These are phyloP conservation scores for Dendrocincla fuliginosa DNA, from an alignment of 2,797 vertebrate species.

Conservation along the genomic window DNA sequence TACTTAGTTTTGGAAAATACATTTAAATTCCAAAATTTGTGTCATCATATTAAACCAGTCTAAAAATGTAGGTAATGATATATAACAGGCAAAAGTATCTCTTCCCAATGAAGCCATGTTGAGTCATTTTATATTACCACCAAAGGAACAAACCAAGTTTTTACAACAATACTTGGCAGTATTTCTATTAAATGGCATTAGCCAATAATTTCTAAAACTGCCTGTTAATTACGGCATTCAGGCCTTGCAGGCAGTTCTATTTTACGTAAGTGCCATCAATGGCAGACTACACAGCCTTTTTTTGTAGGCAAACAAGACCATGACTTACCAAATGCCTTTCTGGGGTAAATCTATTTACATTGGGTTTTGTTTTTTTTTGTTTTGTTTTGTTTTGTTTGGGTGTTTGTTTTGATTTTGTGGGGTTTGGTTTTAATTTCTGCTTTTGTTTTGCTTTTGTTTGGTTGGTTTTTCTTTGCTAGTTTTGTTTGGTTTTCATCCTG, in stretches of 20 bases:
- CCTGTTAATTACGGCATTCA: constrained; percentile 23
- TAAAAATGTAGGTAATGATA: background rate
- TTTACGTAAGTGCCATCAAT: background rate
- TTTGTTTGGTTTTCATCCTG: background rate
- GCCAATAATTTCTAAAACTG: constrained; percentile 38
- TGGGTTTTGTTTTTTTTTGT: background rate
- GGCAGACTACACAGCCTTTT: background rate
- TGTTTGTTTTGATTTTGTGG: background rate
- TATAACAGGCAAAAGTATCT: background rate
- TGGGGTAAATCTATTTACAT: background rate
- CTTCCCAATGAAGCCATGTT: background rate
- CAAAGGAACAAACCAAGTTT: background rate
- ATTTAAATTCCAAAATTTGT: background rate
- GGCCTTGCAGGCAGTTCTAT: constrained; percentile 32
- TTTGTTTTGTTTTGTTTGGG: background rate
- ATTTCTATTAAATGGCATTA: constrained; percentile 46
- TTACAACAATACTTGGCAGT: constrained; percentile 26
- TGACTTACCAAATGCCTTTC: background rate
- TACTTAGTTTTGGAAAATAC: background rate
- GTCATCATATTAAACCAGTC: background rate
- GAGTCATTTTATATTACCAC: constrained; percentile 25
- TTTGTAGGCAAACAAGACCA: background rate
- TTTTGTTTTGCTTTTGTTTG: background rate
- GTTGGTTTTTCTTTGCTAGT: background rate
- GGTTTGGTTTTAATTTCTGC: background rate